Evolutionary conservation across 92 coral and sea anemone species (phyloP), one percentile per base, ranked within the genome.

Genomic region (Paramuricea clavata): DNA sequence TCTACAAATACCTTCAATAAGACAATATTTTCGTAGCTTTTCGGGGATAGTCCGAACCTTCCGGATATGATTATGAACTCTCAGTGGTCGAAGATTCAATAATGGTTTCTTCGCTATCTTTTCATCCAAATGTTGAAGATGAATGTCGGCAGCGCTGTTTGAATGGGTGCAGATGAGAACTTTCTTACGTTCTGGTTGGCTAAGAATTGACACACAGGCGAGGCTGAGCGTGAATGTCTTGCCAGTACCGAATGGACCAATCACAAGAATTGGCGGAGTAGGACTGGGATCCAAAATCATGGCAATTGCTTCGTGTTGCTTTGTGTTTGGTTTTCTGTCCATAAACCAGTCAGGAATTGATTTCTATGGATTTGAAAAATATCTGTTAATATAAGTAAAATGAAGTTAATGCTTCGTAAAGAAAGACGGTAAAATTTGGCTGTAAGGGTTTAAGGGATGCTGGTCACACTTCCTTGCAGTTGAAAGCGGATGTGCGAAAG

Each of bases 201-300:
- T 60, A 17, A 96, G 83, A 49, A 96, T 82, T 21, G 89, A 89
- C 64, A 92, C 89, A 41, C 84, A 79, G 6, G 98, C 95, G 74
- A 92, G 94, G 80, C 89, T 89, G 30, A 96, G 69, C 0, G 98
- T 91, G 86, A 91, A 91, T 17, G 99, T 94, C 78, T 96, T 96
- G 19, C 99, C 99, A 64, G 99, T 96, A 12, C 99, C 99, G 84
- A 96, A 96, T 19, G 99, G 99, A 23, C 99, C 99, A 67, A 94
- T 93, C n/a, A 96, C 92, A 12, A 96, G 98, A 49, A 96, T 82
- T 0, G 99, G 99, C 30, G 95, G 93, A n/a, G 89, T 44, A 47
- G 90, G 89, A 16, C 33, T 59, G 21, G 87, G 85, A 23, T 52
- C 42, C 26, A 82, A 36, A 42, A 92, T 89, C 31, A 86, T 81